phyloP scores from a whole-genome alignment of 2,113 vertebrate species.

The Polypterus bichir region DNA sequence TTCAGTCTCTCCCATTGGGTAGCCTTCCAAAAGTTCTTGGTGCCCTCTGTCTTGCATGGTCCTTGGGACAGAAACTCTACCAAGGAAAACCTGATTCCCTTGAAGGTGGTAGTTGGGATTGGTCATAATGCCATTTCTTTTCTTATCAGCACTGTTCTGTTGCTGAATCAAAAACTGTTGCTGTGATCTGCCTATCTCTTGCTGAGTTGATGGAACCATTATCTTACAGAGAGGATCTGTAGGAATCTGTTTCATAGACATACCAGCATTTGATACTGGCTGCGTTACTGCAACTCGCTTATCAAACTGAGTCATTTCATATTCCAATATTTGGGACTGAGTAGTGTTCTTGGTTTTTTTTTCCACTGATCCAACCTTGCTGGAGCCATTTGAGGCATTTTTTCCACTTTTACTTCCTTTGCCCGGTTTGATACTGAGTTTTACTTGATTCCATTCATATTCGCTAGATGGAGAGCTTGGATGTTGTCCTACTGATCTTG shows the following conservation, averaged over 20 bases:
- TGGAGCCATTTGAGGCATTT: constrained; percentile 46
- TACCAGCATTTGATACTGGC: constrained; percentile 47
- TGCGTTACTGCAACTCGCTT: constrained; percentile 67
- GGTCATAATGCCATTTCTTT: constrained; percentile 92
- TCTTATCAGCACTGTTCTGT: constrained; percentile 79
- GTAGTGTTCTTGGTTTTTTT: constrained; percentile 63
- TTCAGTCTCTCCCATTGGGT: constrained; percentile 78
- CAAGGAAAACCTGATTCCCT: constrained; percentile 85
- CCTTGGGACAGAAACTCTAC: constrained; percentile 79
- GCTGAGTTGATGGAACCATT: constrained; percentile 56
- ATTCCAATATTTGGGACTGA: constrained; percentile 76
- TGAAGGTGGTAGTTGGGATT: constrained; percentile 96
- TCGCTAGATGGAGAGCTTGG: constrained; percentile 76
- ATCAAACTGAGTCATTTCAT: constrained; percentile 95
- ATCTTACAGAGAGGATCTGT: constrained; percentile 70
- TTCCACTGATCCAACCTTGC: constrained; percentile 64
- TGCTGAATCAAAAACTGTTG: constrained; percentile 82
- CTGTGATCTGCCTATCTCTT: constrained; percentile 60
- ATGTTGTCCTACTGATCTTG: constrained; percentile 69
- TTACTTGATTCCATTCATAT: constrained; percentile 87
- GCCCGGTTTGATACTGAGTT: constrained; percentile 71
- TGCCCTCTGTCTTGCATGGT: constrained; percentile 70
- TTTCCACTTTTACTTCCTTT: constrained; percentile 69
- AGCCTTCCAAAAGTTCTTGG: constrained; percentile 81
- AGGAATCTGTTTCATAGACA: constrained; percentile 42